Base-by-base conservation (phyloP, 2,888 invertebrate genomes). In the Rotaria socialis region DNA sequence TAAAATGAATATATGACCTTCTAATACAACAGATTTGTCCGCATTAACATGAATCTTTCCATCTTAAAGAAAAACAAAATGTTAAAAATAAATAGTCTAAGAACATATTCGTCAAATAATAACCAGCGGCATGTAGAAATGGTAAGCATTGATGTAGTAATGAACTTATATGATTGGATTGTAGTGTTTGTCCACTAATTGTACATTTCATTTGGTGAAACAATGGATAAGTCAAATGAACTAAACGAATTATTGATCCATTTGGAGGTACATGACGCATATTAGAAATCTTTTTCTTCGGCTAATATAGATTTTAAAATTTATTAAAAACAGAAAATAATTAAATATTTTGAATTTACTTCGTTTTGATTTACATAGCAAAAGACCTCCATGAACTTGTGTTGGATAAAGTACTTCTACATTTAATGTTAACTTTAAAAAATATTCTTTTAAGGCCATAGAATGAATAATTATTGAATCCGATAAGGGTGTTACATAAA, bases 361-460 rank as follows among this genome's bases (percentile, higher is more conserved):
- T 11, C 80, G 43, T 80, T 10, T 80, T 4, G 80, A 43, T 80
- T 80, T 80, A 47, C 80, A 80, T 47, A 80, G 47, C n/a, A 80
- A 47, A 47, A 80, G 80, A 24, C 80, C 80, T 24, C 2, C 5
- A 80, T 47, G 8, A 24, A 47, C n/a, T 80, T 80, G 80, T n/a
- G 47, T 80, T 10, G 80, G 80, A 80, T 80, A 80, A 47, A 80
- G 80, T 24, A 80, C 80, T 24, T 80, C 47, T n/a, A 80, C 80
- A 80, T 80, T 80, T 43, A 47, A 47, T 43, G 80, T 80, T 80
- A 80, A 80, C 1, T 47, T n/a, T 10, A 24, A 47, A 80, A 80
- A 80, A 80, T 80, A 80, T 47, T 80, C 47, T 47, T 80, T 80
- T 24, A 80, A 3, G 5, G 4, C 10, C 11, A 11, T n/a, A 2